Base-by-base conservation (phyloP, 2,113 vertebrate species). In the Petaurus breviceps region DNA sequence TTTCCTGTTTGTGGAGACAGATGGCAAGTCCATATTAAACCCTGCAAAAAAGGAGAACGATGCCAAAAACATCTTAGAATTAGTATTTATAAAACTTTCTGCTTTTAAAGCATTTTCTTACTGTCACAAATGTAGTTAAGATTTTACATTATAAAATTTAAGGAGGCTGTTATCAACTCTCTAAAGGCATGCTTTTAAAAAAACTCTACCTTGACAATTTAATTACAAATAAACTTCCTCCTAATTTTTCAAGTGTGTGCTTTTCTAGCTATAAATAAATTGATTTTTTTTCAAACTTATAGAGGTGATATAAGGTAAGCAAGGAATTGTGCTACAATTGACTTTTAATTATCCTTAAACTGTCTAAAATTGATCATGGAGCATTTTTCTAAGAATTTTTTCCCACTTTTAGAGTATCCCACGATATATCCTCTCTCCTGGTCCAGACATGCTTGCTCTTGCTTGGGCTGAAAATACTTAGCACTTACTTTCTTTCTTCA, bases 1-100 rank as follows among this genome's bases (percentile, higher is more conserved):
- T 96, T 98, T 99, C 98, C 98, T 98, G 98, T 99, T 98, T 98
- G 97, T 98, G 97, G 97, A 98, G 98, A 90, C 68, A 97, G 97
- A 97, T 97, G 96, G 50, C 28, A 24, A 68, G 51, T 46, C 98
- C 95, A 31, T 57, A 95, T 96, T 97, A 98, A 97, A 94, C 97
- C 91, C 94, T 95, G 8, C 26, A 55, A 0, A 51, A 89, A 90
- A 94, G 91, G 96, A 97, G 96, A 93, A 95, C 51, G 0, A 49
- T 98, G 97, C 98, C 98, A 97, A 94, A 84, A 98, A 95, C 97
- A 97, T 97, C 97, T 97, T 97, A 96, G 95, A 94, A 84, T 57
- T 46, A 77, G 93, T 94, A 37, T 96, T 93, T 49, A 94, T 91
- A 91, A 96, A 93, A 51, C 49, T 95, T 96, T 91, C 37, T 95